Evolutionary conservation across 2,113 vertebrate species (phyloP).

Genomic region (Hylia prasina): DNA sequence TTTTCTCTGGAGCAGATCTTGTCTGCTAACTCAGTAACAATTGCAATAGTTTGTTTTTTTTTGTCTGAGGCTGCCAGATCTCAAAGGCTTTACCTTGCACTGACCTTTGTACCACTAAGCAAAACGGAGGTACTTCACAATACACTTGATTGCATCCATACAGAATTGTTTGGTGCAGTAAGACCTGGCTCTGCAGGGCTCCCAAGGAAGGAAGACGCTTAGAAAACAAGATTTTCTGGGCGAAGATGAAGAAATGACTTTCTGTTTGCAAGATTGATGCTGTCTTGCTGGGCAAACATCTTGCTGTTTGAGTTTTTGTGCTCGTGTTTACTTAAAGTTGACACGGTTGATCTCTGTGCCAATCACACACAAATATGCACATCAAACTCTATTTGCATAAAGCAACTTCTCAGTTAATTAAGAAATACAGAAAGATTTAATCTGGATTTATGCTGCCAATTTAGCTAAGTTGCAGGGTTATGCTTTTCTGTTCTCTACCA

Average conservation of each 20-base stretch:
- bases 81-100: neutral
- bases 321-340: neutral
- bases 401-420: conserved; percentile 8
- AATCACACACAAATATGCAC: conserved; percentile 30
- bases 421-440: conserved; percentile 1
- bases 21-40: neutral
- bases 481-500: neutral
- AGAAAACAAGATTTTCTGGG: neutral
- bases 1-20: neutral
- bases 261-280: conserved; percentile 30
- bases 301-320: conserved; percentile 29
- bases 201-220: neutral
- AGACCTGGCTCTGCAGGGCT: neutral
- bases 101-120: neutral
- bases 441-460: neutral
- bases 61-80: neutral
- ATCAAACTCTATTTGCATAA: neutral
- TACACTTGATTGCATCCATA: neutral
- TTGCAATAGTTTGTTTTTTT: neutral
- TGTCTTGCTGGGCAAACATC: conserved; percentile 36
- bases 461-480: neutral
- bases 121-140: neutral
- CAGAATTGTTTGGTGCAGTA: neutral
- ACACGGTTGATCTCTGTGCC: conserved; percentile 18
- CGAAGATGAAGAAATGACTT: neutral